A percentile compares a stretch with the other conserved stretches of the same genome.
Conservation (phyloP, 1,140 invertebrate genomes). For the Acyrthosiphon pisum region DNA sequence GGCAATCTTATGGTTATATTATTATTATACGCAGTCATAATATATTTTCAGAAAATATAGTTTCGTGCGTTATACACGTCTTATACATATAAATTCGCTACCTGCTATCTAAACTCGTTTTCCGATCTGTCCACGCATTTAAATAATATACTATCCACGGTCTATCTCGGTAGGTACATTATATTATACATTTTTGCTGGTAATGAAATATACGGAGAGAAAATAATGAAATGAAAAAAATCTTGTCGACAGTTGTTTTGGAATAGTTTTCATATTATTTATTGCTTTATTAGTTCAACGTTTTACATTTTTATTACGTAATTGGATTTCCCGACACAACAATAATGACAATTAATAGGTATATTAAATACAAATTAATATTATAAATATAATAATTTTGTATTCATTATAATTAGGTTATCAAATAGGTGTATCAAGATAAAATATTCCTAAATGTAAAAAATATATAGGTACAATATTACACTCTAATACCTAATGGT, state of each 20-base stretch:
- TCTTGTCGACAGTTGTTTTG: background rate
- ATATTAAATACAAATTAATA: background rate
- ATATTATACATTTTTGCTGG: background rate
- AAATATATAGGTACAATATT: background rate
- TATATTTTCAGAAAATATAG: conserved; percentile 3
- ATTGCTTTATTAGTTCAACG: background rate
- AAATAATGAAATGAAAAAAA: background rate
- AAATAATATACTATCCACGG: background rate
- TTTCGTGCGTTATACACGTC: background rate
- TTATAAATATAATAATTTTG: background rate
- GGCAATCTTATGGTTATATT: background rate
- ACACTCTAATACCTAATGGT: no score
- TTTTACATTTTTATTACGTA: background rate
- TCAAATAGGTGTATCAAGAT: background rate
- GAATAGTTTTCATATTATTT: background rate
- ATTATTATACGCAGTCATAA: background rate
- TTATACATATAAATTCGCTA: conserved; percentile 22
- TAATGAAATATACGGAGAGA: background rate
- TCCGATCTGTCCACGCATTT: background rate
- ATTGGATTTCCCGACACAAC: background rate
- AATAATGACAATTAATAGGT: background rate
- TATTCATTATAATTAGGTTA: background rate
- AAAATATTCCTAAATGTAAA: background rate
- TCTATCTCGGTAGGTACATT: background rate
- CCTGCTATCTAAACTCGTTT: conserved; percentile 22